A percentile compares a stretch with the other conserved stretches of the same genome.
These are phyloP conservation scores for Halichondria panicea DNA, from an alignment of 37 sponge, comb jelly and placozoan species.

Conservation along the genomic window DNA sequence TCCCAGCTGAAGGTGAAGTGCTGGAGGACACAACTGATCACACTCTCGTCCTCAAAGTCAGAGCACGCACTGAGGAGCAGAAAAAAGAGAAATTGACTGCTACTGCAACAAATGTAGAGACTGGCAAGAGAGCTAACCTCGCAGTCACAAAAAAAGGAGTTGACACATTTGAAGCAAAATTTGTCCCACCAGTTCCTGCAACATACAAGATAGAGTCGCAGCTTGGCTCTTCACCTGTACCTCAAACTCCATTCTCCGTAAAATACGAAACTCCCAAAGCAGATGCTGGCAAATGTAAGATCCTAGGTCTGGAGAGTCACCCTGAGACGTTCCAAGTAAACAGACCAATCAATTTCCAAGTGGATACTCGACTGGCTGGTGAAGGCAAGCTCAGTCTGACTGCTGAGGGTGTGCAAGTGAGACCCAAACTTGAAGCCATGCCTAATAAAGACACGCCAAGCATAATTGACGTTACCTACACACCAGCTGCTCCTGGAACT, in stretches of 20 bases:
- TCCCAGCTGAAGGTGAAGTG: conserved; percentile 2
- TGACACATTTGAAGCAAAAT: conserved; percentile 36
- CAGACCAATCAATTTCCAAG: conserved; percentile 27
- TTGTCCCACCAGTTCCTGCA: conserved; percentile 44
- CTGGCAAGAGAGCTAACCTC: background rate
- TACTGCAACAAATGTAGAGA: conserved; percentile 2
- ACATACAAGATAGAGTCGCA: conserved; percentile 31
- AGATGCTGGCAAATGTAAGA: conserved; percentile 43
- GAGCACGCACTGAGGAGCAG: conserved; percentile 10
- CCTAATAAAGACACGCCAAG: conserved; percentile 2
- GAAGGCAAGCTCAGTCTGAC: conserved; percentile 40
- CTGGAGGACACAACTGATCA: conserved; percentile 14
- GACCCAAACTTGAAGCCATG: conserved; percentile 18
- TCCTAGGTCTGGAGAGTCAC: conserved; percentile 42
- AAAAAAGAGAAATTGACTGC: conserved; percentile 3
- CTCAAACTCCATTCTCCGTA: conserved; percentile 52
- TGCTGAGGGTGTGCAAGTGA: conserved; percentile 17
- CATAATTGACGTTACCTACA: conserved; percentile 51
- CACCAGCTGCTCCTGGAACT: conserved; percentile 53
- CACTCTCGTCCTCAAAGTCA: conserved; percentile 4
- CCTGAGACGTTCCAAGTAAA: conserved; percentile 26
- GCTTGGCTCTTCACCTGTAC: conserved; percentile 34
- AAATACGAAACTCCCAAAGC: conserved; percentile 20
- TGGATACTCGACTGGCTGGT: conserved; percentile 74
- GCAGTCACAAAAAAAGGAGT: conserved; percentile 5